phyloP scores from a whole-genome alignment of 2,888 invertebrate species.

The Archaeoteleia sp. region DNA sequence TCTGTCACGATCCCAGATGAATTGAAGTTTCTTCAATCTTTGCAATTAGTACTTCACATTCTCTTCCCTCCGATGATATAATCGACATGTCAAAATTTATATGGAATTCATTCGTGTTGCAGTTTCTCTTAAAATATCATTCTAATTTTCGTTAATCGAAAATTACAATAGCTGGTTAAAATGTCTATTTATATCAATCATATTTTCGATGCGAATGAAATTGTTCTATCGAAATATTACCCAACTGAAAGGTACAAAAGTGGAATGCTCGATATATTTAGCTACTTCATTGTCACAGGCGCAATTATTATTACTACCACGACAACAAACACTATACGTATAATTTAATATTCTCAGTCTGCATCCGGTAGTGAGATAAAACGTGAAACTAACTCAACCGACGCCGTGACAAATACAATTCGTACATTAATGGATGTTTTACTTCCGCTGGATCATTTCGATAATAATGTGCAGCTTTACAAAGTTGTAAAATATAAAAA shows the following conservation, averaged over 20 bases:
- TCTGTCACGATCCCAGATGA: conserved; percentile 46
- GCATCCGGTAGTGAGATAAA: conserved; percentile 40
- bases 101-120: too few relatives aligned
- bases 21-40: conserved; percentile 38
- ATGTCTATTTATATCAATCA: too few relatives aligned
- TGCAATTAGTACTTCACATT: conserved; percentile 27
- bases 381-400: conserved; percentile 35
- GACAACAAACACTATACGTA: conserved; percentile 36
- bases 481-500: conserved; percentile 24
- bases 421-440: conserved; percentile 9
- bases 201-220: conserved; percentile 10
- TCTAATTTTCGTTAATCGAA: too few relatives aligned
- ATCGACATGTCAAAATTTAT: too few relatives aligned
- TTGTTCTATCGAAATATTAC: conserved; percentile 7
- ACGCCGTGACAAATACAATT: conserved; percentile 33
- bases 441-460: conserved; percentile 24
- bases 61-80: conserved; percentile 32
- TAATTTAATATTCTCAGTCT: conserved; percentile 32
- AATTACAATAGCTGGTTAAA: too few relatives aligned
- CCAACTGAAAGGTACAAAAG: conserved; percentile 19
- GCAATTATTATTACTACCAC: conserved; percentile 34
- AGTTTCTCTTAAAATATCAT: too few relatives aligned
- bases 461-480: conserved; percentile 25
- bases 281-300: conserved; percentile 23
- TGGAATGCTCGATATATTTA: conserved; percentile 33